Evolutionary conservation across 2,113 vertebrate species (phyloP).

Genomic region (Oncorhynchus mykiss): DNA sequence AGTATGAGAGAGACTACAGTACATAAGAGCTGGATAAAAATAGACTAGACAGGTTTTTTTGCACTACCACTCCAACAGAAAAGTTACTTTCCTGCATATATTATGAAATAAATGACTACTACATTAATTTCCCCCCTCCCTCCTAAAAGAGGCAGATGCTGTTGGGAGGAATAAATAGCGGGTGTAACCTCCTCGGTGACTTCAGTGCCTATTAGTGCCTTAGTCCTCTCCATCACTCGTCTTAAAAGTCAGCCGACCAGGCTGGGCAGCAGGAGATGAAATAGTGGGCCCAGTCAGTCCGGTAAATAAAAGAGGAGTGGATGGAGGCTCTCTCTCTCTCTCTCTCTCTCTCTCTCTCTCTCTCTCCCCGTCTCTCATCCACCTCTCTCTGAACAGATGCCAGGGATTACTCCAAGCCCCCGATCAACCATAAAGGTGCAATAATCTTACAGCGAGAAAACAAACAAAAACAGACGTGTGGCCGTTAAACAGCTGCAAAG

Average conservation of each 20-base stretch:
- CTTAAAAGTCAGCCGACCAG: slow-evolving; percentile 63
- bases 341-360: slow-evolving; percentile 27
- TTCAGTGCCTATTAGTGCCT: slow-evolving; percentile 62
- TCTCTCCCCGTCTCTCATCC: slow-evolving; percentile 24
- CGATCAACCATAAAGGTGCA: slow-evolving; percentile 80
- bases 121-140: slow-evolving; percentile 55
- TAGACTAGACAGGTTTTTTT: neutral
- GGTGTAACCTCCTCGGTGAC: slow-evolving; percentile 60
- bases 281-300: slow-evolving; percentile 56
- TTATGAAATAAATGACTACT: slow-evolving; percentile 48
- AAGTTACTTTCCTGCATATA: slow-evolving; percentile 39
- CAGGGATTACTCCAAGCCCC: slow-evolving; percentile 76
- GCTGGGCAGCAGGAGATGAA: slow-evolving; percentile 48
- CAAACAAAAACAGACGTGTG: slow-evolving; percentile 78
- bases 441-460: slow-evolving; percentile 77
- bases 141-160: neutral
- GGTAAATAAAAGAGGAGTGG: slow-evolving; percentile 52
- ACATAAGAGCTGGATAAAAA: slow-evolving; percentile 19
- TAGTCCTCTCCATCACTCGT: slow-evolving; percentile 60
- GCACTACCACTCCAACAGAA: slow-evolving; percentile 13
- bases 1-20: neutral
- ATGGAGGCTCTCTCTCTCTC: slow-evolving; percentile 14
- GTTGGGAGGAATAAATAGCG: slow-evolving; percentile 39
- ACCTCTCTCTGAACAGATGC: slow-evolving; percentile 75
- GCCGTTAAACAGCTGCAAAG: slow-evolving; percentile 78